Percentiles rank a stretch among this genome's conserved stretches.
Conservation (phyloP, 2,888 invertebrate genomes). For the Drosophila macrospina region DNA sequence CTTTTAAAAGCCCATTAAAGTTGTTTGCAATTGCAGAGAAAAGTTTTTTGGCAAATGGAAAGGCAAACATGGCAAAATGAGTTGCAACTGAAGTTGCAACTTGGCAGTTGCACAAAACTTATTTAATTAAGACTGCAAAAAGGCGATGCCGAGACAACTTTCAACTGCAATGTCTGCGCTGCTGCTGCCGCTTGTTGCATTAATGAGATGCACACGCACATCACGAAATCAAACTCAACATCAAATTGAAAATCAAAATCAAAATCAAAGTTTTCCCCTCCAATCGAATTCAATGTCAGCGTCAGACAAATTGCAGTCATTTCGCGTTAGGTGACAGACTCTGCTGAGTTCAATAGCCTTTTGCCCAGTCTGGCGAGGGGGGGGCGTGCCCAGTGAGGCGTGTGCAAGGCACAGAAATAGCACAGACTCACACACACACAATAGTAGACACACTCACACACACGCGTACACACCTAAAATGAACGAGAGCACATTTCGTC, state of each 20-base stretch:
- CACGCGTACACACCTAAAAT: slow-evolving; percentile 11
- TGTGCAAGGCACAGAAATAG: slow-evolving; percentile 45
- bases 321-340: slow-evolving; percentile 40
- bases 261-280: slow-evolving; percentile 55
- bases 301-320: slow-evolving; percentile 62
- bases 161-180: slow-evolving; percentile 15
- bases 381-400: slow-evolving; percentile 55
- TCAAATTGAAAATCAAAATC: slow-evolving; percentile 63
- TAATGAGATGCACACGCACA: slow-evolving; percentile 68
- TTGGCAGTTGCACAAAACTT: slow-evolving; percentile 64
- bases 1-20: slow-evolving; percentile 63
- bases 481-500: slow-evolving; percentile 29
- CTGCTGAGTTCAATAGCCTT: slow-evolving; percentile 50
- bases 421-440: slow-evolving; percentile 5
- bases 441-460: not conserved
- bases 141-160: slow-evolving; percentile 44
- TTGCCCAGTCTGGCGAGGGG: slow-evolving; percentile 1
- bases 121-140: slow-evolving; percentile 77
- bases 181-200: slow-evolving; percentile 52
- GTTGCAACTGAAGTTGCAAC: slow-evolving; percentile 44
- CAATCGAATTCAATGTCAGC: slow-evolving; percentile 76
- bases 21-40: slow-evolving; percentile 43
- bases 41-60: slow-evolving; percentile 53
- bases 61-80: slow-evolving; percentile 60
- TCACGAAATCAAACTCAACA: slow-evolving; percentile 52